These are phyloP conservation scores for Rana temporaria DNA, from an alignment of 2,113 vertebrate genomes.

Conservation along the genomic window DNA sequence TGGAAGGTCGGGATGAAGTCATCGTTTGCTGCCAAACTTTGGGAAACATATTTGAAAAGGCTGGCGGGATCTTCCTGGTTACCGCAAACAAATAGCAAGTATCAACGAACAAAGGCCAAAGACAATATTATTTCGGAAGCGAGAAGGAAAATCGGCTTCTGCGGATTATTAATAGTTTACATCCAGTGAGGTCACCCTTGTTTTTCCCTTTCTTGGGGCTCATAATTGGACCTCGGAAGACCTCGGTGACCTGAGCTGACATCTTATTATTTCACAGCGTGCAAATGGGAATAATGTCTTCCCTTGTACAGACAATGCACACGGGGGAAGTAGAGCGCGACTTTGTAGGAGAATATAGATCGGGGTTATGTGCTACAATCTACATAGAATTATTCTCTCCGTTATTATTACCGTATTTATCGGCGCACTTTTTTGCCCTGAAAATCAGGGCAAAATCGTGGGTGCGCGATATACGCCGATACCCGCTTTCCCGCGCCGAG, in stretches of 20 bases:
- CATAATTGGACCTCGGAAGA: conserved; percentile 3
- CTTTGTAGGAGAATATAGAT: too few species aligned
- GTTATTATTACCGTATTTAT: too few species aligned
- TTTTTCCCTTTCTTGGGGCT: conserved; percentile 35
- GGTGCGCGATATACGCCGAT: too few species aligned
- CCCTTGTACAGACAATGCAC: background rate
- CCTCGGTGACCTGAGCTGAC: conserved; percentile 34
- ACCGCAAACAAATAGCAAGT: conserved; percentile 82
- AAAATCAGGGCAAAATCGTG: too few species aligned
- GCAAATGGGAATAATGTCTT: background rate
- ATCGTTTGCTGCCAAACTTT: background rate
- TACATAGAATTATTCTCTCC: too few species aligned
- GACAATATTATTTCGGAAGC: conserved; percentile 86
- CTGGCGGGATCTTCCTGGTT: conserved; percentile 83
- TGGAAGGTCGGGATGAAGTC: too few species aligned
- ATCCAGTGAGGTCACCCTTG: conserved; percentile 79
- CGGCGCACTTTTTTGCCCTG: too few species aligned
- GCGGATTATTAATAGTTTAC: conserved; percentile 84
- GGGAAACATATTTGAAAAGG: conserved; percentile 83
- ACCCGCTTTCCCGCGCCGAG: too few species aligned
- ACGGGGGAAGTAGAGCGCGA: background rate
- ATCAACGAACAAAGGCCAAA: conserved; percentile 74
- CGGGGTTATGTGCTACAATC: too few species aligned
- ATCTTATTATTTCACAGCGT: conserved; percentile 5
- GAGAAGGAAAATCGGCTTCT: conserved; percentile 87